Evolutionary conservation across 2,888 invertebrate species (phyloP), one percentile per base, ranked within the genome.

Genomic region (Sceliomorpha sp.): DNA sequence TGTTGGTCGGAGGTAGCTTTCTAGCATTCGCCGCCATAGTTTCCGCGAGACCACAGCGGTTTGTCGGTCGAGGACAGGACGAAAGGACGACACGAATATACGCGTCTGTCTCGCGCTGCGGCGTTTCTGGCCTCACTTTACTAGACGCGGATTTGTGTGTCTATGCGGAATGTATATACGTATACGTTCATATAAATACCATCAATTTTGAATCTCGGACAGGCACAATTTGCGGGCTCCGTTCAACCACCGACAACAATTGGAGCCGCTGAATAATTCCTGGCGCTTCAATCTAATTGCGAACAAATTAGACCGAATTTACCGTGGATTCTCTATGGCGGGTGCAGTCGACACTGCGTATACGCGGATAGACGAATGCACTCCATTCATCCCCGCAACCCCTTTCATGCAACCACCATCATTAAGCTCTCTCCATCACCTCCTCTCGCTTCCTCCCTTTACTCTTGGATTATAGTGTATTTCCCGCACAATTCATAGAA

Each of bases 291-390:
- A 85, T 85, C 85, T 85, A 83, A 85, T 84, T 85, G 80, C 82
- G 81, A 83, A 85, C 84, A 84, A 85, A 85, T 85, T 85, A 83
- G 83, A 83, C 77, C 79, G 80, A 82, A 85, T 85, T 85, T 85
- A 81, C 80, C 58, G 58, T 44, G 55, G 55, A 53, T 67, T 70
- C 64, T 51, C 40, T 50, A 66, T 63, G 55, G 58, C 55, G 58
- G 47, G 50, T 63, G 58, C 58, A 53, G 58, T 48, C 67, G 67
- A 63, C 70, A 64, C 69, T 63, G 37, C 62, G 53, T 53, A 48
- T 44, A 58, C 63, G 59, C 48, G 34, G 51, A 53, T 68, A 60
- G 67, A 67, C 59, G 59, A 60, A 67, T 55, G 68, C 47, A 53
- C 60, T 53, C 56, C 50, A 64, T 64, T 51, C 64, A 64, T 48